Evolutionary conservation across 1,140 invertebrate species (phyloP), one percentile per base, ranked within the genome.

Genomic region (Paracyclopina nana): DNA sequence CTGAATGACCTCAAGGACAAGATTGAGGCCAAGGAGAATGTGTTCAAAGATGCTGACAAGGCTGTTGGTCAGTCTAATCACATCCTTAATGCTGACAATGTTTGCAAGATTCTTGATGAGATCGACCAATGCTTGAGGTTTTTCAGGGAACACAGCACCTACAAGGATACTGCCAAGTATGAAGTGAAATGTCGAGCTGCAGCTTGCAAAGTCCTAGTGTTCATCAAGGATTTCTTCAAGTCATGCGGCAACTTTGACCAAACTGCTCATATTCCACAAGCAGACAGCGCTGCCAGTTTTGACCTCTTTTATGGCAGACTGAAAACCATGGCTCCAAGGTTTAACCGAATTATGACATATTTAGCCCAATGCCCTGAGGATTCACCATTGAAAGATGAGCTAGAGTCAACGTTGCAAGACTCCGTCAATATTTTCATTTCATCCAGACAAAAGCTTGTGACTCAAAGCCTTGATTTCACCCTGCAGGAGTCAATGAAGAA

Each of bases 381-480:
- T n/a, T 9, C 24, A 27, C 29, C 25, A 22, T 53, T 51, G 42
- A 22, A 31, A 26, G 24, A 34, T 6, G 71, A 81, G 48, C 91
- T 91, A 64, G 70, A 74, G 6, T 74, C 75, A 16, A 63, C 86
- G 5, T 68, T 92, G 22, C 63, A 66, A 3, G 87, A 94, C 58
- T 79, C 86, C 59, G 82, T 91, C 58, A 77, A 83, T 56, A 75
- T 77, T 60, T 95, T 92, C 66, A 76, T 91, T 48, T 65, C 68
- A 4, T 78, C 84, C 56, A 65, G 88, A 41, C 71, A 77, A 22
- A 68, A 73, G 22, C 71, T 90, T 40, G 67, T 88, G 26, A 74
- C 73, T 45, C 72, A 77, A 1, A 83, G 82, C 55, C 77, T 91
- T 0, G 70, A 73, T 12, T 74, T 76, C 40, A 79, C 84, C 16